Conservation (phyloP, 2,888 invertebrate species). For the Tillus elongatus region DNA sequence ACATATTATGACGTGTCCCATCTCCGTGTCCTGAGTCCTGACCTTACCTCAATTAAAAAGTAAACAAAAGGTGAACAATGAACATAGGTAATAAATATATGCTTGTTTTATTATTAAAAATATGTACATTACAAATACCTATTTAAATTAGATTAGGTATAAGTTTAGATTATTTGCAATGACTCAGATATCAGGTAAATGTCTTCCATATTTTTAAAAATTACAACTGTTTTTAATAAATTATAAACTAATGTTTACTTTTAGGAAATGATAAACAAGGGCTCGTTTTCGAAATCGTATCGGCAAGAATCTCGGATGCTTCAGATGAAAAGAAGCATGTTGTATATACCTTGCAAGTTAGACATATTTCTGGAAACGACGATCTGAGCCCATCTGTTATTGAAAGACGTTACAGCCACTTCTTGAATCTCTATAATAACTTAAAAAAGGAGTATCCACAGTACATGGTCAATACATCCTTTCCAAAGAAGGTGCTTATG, state of each 20-base stretch:
- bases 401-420: conserved; percentile 65
- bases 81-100: no score
- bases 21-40: no score
- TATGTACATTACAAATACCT: no score
- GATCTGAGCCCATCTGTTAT: conserved; percentile 54
- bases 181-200: no score
- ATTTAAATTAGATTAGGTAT: no score
- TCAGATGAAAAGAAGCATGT: conserved; percentile 60
- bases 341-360: conserved; percentile 57
- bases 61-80: no score
- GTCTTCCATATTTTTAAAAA: no score
- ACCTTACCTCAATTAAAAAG: no score
- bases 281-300: conserved; percentile 57
- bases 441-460: conserved; percentile 52
- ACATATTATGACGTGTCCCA: no score
- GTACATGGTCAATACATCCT: conserved; percentile 47
- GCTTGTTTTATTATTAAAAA: no score
- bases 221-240: no score
- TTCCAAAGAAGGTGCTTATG: conserved; percentile 60
- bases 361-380: conserved; percentile 48
- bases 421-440: conserved; percentile 53
- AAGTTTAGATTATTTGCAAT: no score
- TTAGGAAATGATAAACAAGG: conserved; percentile 32
- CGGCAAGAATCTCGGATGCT: conserved; percentile 53
- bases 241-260: conserved; percentile 14